Conservation (phyloP, 2,888 invertebrate genomes). For the Protodeltote pygarga region DNA sequence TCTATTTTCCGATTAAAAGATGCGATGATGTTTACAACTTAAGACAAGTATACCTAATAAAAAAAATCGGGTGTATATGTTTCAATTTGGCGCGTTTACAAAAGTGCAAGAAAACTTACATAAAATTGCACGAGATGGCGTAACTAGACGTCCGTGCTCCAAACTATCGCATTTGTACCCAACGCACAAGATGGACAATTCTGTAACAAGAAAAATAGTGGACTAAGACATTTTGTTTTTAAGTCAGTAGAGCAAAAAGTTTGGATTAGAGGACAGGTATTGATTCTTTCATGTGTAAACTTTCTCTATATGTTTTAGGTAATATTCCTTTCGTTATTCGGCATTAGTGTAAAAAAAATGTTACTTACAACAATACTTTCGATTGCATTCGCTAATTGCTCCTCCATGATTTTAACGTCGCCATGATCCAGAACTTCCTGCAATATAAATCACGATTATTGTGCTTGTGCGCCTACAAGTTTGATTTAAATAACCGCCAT, state of each 20-base stretch:
- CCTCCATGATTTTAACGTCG: constrained; percentile 84
- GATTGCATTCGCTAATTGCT: constrained; percentile 83
- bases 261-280: too few species aligned
- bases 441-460: constrained; percentile 34
- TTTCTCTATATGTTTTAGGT: too few species aligned
- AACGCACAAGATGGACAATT: constrained; percentile 86
- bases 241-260: too few species aligned
- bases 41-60: too few species aligned
- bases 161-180: constrained; percentile 86
- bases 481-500: neutral
- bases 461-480: neutral
- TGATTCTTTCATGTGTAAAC: too few species aligned
- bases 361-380: constrained; percentile 86
- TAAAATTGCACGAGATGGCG: constrained; percentile 60
- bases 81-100: too few species aligned
- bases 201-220: constrained; percentile 60
- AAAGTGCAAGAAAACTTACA: constrained; percentile 65
- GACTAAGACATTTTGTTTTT: too few species aligned
- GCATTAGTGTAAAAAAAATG: too few species aligned
- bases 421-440: constrained; percentile 84
- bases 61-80: too few species aligned
- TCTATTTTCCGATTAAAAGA: too few species aligned
- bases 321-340: too few species aligned
- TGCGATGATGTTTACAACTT: too few species aligned
- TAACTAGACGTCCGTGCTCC: constrained; percentile 83